These are phyloP conservation scores for Diorhabda sublineata DNA, from an alignment of 1,140 invertebrate genomes.

Conservation along the genomic window DNA sequence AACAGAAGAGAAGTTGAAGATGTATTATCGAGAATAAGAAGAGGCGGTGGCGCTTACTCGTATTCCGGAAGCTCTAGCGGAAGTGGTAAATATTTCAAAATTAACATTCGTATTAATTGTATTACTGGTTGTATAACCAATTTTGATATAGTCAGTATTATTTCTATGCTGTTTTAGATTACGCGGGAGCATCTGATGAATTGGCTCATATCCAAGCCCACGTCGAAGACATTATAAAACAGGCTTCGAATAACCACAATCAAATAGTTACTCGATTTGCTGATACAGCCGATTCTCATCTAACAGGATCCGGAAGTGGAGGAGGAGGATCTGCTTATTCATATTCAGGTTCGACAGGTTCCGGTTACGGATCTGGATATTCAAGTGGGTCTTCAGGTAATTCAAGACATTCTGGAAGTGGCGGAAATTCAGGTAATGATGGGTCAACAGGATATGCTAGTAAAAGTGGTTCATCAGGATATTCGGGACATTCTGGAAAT, in stretches of 20 bases:
- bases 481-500: slow-evolving; percentile 19
- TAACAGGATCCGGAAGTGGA: slow-evolving; percentile 11
- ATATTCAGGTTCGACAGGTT: slow-evolving; percentile 9
- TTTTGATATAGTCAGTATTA: background rate
- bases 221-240: background rate
- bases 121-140: background rate
- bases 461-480: slow-evolving; percentile 9
- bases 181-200: background rate
- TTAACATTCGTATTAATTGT: background rate
- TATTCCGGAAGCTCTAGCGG: background rate
- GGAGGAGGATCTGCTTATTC: slow-evolving; percentile 15
- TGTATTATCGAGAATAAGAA: slow-evolving; percentile 28
- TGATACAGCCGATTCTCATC: background rate
- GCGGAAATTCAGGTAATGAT: too few relatives aligned
- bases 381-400: slow-evolving; percentile 3
- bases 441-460: background rate
- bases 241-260: background rate
- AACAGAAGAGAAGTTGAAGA: slow-evolving; percentile 32
- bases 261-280: background rate
- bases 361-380: background rate
- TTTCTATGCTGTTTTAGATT: background rate
- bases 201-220: background rate
- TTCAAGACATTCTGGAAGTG: slow-evolving; percentile 20
- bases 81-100: background rate
- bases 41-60: slow-evolving; percentile 24